Evolutionary conservation across 1,140 invertebrate genomes (phyloP).

Genomic region (Helicorthomorpha holstii): DNA sequence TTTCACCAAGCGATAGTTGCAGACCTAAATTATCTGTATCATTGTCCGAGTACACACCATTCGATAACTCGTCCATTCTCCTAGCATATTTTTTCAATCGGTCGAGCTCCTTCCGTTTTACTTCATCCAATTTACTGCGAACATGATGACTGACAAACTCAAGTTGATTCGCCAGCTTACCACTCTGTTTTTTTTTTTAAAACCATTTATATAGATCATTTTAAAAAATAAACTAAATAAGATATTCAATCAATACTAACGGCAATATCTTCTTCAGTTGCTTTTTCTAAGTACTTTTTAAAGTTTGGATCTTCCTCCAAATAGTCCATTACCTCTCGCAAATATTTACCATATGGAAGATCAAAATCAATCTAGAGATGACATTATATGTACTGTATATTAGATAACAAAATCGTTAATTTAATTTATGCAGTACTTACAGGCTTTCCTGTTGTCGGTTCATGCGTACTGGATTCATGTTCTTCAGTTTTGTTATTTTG

Average conservation of each 20-base stretch:
- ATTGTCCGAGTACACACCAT: conserved; percentile 9
- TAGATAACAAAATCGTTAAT: too few relatives aligned
- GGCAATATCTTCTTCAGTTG: conserved; percentile 55
- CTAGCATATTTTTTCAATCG: conserved; percentile 45
- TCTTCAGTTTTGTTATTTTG: too few relatives aligned
- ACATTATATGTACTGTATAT: too few relatives aligned
- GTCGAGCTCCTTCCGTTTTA: conserved; percentile 77
- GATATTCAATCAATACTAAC: conserved; percentile 28
- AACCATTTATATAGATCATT: conserved; percentile 4
- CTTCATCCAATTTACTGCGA: conserved; percentile 73
- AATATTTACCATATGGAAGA: conserved; percentile 66
- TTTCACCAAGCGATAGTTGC: too few relatives aligned
- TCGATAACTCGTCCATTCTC: conserved; percentile 38
- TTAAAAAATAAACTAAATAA: conserved; percentile 1
- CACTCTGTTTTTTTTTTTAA: conserved; percentile 23
- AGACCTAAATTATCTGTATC: too few relatives aligned
- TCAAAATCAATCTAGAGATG: too few relatives aligned
- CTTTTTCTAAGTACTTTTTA: conserved; percentile 58
- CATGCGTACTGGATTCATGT: too few relatives aligned
- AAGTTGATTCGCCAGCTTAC: conserved; percentile 77
- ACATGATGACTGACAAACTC: conserved; percentile 77
- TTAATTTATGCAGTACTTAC: too few relatives aligned
- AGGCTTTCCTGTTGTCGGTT: too few relatives aligned
- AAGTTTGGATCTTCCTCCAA: conserved; percentile 71
- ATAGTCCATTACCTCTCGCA: conserved; percentile 66